phyloP scores from a whole-genome alignment of 1,140 invertebrate genomes.

The Camponotus vicinus region DNA sequence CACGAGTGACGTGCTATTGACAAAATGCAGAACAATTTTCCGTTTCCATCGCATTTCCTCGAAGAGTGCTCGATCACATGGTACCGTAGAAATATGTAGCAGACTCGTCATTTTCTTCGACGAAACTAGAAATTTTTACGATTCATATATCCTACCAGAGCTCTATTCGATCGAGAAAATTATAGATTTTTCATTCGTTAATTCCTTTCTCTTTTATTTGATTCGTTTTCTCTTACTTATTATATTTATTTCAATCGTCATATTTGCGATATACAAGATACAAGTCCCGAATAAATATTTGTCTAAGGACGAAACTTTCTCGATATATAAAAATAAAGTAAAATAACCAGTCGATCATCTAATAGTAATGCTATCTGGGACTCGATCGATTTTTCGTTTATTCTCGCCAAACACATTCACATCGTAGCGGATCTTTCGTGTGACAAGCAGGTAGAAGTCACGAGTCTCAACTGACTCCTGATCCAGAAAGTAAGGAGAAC shows the following conservation, averaged over 20 bases:
- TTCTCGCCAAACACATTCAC: conserved; percentile 27
- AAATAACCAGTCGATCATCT: not conserved
- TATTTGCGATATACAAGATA: not conserved
- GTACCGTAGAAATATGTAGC: not conserved
- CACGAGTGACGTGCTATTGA: not conserved
- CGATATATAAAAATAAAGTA: not conserved
- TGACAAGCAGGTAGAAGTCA: conserved; percentile 51
- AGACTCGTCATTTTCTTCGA: not conserved
- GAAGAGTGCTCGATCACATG: no score
- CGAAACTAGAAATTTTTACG: not conserved
- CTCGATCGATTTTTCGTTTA: conserved; percentile 12
- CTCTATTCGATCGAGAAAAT: not conserved
- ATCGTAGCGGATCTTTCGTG: conserved; percentile 13
- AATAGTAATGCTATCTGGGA: not conserved
- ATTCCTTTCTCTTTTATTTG: not conserved
- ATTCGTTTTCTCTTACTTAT: not conserved
- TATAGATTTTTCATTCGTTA: not conserved
- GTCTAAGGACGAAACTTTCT: not conserved
- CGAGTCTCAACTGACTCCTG: conserved; percentile 69
- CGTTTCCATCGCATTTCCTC: not conserved
- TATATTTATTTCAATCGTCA: not conserved
- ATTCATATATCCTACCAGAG: not conserved
- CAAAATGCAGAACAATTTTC: conserved; percentile 30
- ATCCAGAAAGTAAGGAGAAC: conserved; percentile 73
- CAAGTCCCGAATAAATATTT: not conserved